A percentile compares a stretch with the other conserved stretches of the same genome.
phyloP scores from a whole-genome alignment of 2,888 invertebrate genomes.

The Gasteruption jaculator region DNA sequence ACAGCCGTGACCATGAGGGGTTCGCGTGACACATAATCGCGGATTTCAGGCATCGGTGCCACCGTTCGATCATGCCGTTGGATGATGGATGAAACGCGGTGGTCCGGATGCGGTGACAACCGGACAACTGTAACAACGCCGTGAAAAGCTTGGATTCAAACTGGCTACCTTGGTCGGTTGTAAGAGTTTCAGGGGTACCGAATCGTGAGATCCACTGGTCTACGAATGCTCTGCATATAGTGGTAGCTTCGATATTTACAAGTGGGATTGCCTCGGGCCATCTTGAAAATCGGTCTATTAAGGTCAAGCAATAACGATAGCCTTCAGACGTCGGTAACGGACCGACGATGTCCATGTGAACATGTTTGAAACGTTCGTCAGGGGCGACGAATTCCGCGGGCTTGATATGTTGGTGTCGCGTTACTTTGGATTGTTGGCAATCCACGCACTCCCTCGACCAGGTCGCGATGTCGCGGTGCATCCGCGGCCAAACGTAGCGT shows the following conservation, averaged over 20 bases:
- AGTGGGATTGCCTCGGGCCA: conserved; percentile 23
- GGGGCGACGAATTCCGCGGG: conserved; percentile 28
- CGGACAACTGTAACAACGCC: background rate
- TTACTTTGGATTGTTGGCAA: conserved; percentile 39
- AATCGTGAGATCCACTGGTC: conserved; percentile 21
- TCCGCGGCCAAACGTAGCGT: conserved; percentile 41
- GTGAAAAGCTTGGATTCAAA: conserved; percentile 26
- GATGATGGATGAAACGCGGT: background rate
- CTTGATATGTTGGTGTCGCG: conserved; percentile 32
- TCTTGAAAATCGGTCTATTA: conserved; percentile 30
- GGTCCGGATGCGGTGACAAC: conserved; percentile 3
- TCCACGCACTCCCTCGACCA: conserved; percentile 33
- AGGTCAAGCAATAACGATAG: conserved; percentile 37
- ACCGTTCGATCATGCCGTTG: conserved; percentile 1
- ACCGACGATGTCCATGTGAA: conserved; percentile 40
- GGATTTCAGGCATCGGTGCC: background rate
- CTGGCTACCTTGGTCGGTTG: conserved; percentile 27
- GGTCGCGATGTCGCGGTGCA: conserved; percentile 31
- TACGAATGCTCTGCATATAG: conserved; percentile 18
- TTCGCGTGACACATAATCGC: background rate
- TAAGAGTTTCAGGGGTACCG: conserved; percentile 19
- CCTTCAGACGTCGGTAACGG: conserved; percentile 3
- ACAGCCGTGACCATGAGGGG: too few relatives aligned
- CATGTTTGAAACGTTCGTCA: conserved; percentile 30
- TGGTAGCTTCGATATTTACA: conserved; percentile 18